These are phyloP conservation scores for Suricata suricatta DNA, from an alignment of 2,113 vertebrate species.

Conservation along the genomic window DNA sequence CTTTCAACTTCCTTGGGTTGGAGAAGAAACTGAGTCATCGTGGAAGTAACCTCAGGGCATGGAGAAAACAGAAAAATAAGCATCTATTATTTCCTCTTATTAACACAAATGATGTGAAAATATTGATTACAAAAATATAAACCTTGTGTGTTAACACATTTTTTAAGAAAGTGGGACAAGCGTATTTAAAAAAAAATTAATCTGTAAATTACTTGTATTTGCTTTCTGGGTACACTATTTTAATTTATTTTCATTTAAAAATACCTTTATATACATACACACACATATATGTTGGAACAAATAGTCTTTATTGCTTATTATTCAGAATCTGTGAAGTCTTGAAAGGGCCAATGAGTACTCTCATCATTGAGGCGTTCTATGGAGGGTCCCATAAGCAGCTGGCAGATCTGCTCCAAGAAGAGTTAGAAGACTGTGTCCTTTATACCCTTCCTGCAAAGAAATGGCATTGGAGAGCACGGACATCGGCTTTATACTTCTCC, in stretches of 20 bases:
- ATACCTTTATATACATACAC: background rate
- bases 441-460: constrained; percentile 95
- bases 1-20: background rate
- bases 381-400: constrained; percentile 98
- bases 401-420: constrained; percentile 90
- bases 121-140: background rate
- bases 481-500: constrained; percentile 93
- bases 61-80: constrained; percentile 23
- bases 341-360: constrained; percentile 84
- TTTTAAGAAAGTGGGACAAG: background rate
- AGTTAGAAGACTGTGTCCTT: constrained; percentile 85
- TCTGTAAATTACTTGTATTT: constrained; percentile 23
- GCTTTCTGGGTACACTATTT: background rate
- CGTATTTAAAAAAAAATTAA: background rate
- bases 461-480: constrained; percentile 97
- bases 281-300: constrained; percentile 8
- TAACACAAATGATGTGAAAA: background rate
- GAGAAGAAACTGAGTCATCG: background rate
- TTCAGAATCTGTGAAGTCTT: constrained; percentile 57
- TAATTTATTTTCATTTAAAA: background rate
- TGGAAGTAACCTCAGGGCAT: background rate
- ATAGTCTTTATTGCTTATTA: background rate
- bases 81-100: background rate
- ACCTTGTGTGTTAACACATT: background rate
- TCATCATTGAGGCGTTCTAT: constrained; percentile 94